A percentile compares a stretch with the other conserved stretches of the same genome.
Conservation (phyloP, 2,888 invertebrate species). For the Clitarchus hookeri region DNA sequence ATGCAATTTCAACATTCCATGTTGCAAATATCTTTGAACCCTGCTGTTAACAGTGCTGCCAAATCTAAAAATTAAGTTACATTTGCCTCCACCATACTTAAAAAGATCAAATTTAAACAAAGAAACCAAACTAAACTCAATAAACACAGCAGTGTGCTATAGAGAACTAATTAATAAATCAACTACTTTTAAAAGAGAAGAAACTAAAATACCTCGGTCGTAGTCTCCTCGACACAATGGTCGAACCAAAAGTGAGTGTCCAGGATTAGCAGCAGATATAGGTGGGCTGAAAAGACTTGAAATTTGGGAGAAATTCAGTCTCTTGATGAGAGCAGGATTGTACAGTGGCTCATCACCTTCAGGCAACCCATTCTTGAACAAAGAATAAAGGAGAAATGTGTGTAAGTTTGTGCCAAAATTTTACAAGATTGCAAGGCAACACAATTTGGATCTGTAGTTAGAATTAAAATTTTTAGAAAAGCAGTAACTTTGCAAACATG, state of each 20-base stretch:
- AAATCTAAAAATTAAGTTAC: too few relatives aligned
- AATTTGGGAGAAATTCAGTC: conserved; percentile 68
- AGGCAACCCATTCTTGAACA: not conserved
- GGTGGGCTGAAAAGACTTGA: conserved; percentile 69
- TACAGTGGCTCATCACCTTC: conserved; percentile 57
- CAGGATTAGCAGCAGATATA: conserved; percentile 71
- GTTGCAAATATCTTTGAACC: too few relatives aligned
- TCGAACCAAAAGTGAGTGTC: conserved; percentile 78
- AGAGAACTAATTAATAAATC: not conserved
- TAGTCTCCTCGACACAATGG: conserved; percentile 80
- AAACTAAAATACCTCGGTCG: conserved; percentile 63
- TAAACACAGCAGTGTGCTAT: not conserved
- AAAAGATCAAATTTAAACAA: conserved; percentile 15
- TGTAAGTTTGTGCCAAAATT: not conserved
- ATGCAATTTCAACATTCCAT: too few relatives aligned
- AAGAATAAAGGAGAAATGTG: not conserved
- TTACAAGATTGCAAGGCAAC: too few relatives aligned
- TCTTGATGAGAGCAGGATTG: conserved; percentile 66
- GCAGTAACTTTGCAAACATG: too few relatives aligned
- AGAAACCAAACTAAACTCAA: conserved; percentile 17
- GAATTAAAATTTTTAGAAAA: too few relatives aligned
- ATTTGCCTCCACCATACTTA: too few relatives aligned
- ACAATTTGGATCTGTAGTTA: too few relatives aligned
- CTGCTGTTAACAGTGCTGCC: too few relatives aligned
- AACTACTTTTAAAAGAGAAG: not conserved